Base-by-base conservation (phyloP, 2,113 vertebrate genomes). In the Lophotis ruficrista region DNA sequence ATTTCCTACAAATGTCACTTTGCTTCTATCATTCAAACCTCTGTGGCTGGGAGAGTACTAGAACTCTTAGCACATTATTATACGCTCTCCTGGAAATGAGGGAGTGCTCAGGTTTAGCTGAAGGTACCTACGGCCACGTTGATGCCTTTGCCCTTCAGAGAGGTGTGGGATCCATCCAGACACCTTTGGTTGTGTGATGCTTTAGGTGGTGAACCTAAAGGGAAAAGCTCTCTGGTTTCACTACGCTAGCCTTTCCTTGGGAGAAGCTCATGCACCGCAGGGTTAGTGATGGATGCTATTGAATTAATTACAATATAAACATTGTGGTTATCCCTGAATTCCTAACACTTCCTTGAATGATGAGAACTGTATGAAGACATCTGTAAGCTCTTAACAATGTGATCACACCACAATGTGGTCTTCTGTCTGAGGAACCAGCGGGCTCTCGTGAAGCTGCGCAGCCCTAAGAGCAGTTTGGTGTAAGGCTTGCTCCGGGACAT, bases 361-460 rank as follows among this genome's bases (percentile, higher is more conserved):
- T 50, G 80, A 90, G 83, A 92, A 72, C 70, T 68, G 22, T 51
- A 28, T 73, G 83, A 92, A 95, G 93, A 48, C 91, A 89, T 76
- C 78, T 90, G 65, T 82, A 82, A 65, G 80, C 72, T 84, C 69
- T 82, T 89, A 76, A 41, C 33, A 33, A 20, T 16, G 5, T 2
- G 20, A 24, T 81, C 35, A 16, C 81, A 87, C 61, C 76, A 86
- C 89, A 87, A 6, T 56, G 60, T 87, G 53, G 30, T 57, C 38
- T 69, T 82, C 87, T 93, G 83, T 81, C 54, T 56, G 27, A 33
- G 37, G 28, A 38, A 37, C 64, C 21, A 37, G 51, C 0, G 0
- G 53, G 72, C 31, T 3, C 65, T 43, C 11, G 2, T 3, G 4
- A 35, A 81, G 69, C 57, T 3, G 0, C 1, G 0, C 51, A 24